Evolutionary conservation across 2,888 invertebrate genomes (phyloP).

Genomic region (Luperina testacea): DNA sequence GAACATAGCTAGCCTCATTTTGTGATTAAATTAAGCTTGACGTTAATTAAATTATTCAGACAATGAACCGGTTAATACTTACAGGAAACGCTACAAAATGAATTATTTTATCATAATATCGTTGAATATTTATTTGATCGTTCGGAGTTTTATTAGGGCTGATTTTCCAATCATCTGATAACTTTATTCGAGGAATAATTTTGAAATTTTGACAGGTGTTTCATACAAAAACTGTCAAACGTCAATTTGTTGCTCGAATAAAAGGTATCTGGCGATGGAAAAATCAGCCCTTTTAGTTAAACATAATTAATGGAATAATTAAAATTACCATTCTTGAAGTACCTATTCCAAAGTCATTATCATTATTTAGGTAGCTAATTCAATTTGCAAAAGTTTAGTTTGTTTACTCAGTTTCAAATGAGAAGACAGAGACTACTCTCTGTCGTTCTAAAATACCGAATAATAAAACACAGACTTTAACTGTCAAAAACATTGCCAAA

Average conservation of each 20-base stretch:
- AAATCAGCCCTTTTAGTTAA: background rate
- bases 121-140: background rate
- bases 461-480: too few relatives aligned
- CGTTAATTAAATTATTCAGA: background rate
- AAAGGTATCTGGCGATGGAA: too few relatives aligned
- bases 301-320: background rate
- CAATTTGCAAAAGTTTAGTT: background rate
- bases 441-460: background rate
- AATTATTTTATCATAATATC: background rate
- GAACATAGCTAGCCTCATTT: background rate
- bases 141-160: background rate
- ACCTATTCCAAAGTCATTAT: background rate
- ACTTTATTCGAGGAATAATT: too few relatives aligned
- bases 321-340: background rate
- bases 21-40: background rate
- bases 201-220: too few relatives aligned
- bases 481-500: background rate
- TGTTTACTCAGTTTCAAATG: too few relatives aligned
- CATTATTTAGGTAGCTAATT: background rate
- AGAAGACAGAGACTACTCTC: too few relatives aligned
- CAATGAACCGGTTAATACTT: too few relatives aligned
- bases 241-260: too few relatives aligned
- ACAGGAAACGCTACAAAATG: background rate
- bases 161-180: too few relatives aligned
- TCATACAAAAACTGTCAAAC: too few relatives aligned